Percentiles rank a stretch among this genome's conserved stretches.
Conservation (phyloP, 2,113 vertebrate species). For the Gadus chalcogrammus region DNA sequence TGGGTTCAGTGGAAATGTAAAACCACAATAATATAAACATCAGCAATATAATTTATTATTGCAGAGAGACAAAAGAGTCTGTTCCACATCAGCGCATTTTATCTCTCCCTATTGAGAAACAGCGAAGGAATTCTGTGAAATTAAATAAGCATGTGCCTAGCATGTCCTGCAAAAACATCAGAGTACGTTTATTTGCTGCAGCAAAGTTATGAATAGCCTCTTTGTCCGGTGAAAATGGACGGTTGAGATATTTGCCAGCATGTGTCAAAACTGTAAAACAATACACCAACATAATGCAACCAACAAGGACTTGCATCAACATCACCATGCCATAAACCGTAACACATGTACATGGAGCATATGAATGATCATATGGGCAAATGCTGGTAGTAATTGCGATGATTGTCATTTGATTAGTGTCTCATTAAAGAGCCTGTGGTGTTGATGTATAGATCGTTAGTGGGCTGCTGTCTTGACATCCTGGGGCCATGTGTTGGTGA, state of each 20-base stretch:
- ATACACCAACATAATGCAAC: conserved; percentile 1
- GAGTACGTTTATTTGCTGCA: conserved; percentile 33
- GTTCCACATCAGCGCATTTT: conserved; percentile 3
- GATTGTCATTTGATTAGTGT: conserved; percentile 32
- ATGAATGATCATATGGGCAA: not conserved
- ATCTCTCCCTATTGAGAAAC: conserved; percentile 25
- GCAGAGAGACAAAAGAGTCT: not conserved
- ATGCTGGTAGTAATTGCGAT: not conserved
- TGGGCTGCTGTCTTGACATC: conserved; percentile 25
- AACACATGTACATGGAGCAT: conserved; percentile 31
- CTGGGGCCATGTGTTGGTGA: conserved; percentile 19
- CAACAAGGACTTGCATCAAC: conserved; percentile 6
- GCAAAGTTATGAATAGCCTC: conserved; percentile 26
- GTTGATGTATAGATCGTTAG: conserved; percentile 19
- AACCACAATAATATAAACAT: conserved; percentile 34
- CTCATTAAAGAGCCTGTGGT: not conserved
- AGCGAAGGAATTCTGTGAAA: conserved; percentile 20
- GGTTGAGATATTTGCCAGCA: conserved; percentile 34
- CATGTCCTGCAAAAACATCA: conserved; percentile 25
- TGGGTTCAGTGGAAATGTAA: conserved; percentile 3
- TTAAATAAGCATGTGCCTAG: conserved; percentile 2
- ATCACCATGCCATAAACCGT: conserved; percentile 10
- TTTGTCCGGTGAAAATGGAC: conserved; percentile 9
- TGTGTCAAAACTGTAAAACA: conserved; percentile 13
- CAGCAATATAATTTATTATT: conserved; percentile 25